These are phyloP conservation scores for Harpagifer antarcticus DNA, from an alignment of 2,797 vertebrate genomes.

Conservation along the genomic window DNA sequence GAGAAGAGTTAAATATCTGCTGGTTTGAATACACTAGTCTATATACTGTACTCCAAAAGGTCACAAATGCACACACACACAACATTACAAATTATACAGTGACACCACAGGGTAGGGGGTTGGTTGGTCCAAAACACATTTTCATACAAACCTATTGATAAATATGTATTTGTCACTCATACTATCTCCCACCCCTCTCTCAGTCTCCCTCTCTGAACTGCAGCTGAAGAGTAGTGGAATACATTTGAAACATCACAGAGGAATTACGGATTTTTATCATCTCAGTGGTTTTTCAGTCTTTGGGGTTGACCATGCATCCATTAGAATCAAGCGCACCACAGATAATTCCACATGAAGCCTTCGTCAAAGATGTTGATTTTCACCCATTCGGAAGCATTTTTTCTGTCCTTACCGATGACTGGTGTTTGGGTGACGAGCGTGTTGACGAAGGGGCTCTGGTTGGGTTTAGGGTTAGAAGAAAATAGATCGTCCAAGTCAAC, in stretches of 20 bases:
- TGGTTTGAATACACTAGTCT: conserved; percentile 53
- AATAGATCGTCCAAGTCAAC: conserved; percentile 92
- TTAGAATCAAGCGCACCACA: conserved; percentile 37
- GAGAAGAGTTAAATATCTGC: conserved; percentile 50
- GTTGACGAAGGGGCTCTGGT: conserved; percentile 47
- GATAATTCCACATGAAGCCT: conserved; percentile 35
- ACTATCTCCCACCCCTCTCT: conserved; percentile 20
- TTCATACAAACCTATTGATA: conserved; percentile 52
- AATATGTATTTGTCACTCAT: conserved; percentile 34
- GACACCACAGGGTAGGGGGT: conserved; percentile 30
- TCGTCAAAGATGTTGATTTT: conserved; percentile 6
- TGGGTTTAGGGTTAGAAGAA: conserved; percentile 84
- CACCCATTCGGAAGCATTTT: conserved; percentile 22
- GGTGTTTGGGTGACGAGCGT: conserved; percentile 49
- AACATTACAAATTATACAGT: conserved; percentile 59
- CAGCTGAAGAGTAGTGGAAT: conserved; percentile 17
- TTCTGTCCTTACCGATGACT: conserved; percentile 76
- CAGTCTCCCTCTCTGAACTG: conserved; percentile 26
- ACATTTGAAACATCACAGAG: conserved; percentile 16
- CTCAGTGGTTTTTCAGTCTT: conserved; percentile 27
- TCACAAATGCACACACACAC: conserved; percentile 29
- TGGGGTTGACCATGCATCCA: conserved; percentile 42
- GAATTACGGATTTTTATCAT: conserved; percentile 12
- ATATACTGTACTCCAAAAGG: conserved; percentile 37
- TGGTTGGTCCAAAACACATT: conserved; percentile 32